Percentiles rank a stretch among this genome's conserved stretches.
These are phyloP conservation scores for Oreochromis grahami DNA, from an alignment of 2,797 vertebrate genomes.

Conservation along the genomic window DNA sequence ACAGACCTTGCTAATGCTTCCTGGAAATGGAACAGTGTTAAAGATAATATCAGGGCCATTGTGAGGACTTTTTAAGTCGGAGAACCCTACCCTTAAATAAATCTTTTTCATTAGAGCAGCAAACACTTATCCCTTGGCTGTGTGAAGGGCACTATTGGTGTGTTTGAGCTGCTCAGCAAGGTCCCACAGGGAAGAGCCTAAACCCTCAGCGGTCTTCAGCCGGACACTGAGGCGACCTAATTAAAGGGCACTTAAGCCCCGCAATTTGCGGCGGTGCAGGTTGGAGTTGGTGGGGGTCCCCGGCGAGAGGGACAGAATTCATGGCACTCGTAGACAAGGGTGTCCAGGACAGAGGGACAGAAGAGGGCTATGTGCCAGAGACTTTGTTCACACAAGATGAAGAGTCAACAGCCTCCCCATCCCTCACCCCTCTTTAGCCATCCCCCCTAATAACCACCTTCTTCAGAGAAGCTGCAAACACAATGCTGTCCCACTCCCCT, in stretches of 20 bases:
- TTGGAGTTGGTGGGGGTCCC: conserved; percentile 71
- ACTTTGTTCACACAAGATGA: conserved; percentile 85
- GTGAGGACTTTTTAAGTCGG: conserved; percentile 67
- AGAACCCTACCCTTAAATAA: conserved; percentile 65
- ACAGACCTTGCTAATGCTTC: conserved; percentile 55
- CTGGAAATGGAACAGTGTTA: conserved; percentile 75
- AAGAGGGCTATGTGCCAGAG: conserved; percentile 72
- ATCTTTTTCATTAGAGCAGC: conserved; percentile 81
- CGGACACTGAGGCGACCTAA: conserved; percentile 80
- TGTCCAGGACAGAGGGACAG: conserved; percentile 65
- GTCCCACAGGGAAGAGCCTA: conserved; percentile 64
- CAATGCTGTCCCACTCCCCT: conserved; percentile 78
- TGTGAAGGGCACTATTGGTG: conserved; percentile 29
- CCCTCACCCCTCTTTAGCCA: conserved; percentile 69
- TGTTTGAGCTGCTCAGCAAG: conserved; percentile 46
- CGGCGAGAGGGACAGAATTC: conserved; percentile 68
- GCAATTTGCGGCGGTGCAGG: conserved; percentile 76
- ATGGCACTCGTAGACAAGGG: conserved; percentile 80
- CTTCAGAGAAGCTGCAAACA: conserved; percentile 76
- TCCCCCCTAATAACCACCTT: conserved; percentile 81
- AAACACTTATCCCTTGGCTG: conserved; percentile 73
- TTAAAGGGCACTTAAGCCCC: conserved; percentile 85
- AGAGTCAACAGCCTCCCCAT: conserved; percentile 82
- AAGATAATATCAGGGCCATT: conserved; percentile 74
- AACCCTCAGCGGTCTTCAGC: conserved; percentile 68